phyloP scores from a whole-genome alignment of 2,113 vertebrate species.

The Prinia subflava region DNA sequence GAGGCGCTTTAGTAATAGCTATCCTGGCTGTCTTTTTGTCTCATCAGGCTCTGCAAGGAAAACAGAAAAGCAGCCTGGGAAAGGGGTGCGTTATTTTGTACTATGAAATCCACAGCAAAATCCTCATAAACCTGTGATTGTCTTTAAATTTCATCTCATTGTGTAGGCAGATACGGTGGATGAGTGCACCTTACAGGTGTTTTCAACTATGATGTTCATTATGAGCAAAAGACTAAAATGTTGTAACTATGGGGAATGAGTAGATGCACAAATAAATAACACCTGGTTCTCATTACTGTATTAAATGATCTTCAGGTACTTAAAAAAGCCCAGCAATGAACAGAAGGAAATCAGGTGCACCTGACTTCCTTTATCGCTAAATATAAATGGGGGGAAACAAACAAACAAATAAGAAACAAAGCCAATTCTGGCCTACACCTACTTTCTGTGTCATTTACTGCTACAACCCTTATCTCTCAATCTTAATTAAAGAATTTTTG shows the following conservation, averaged over 20 bases:
- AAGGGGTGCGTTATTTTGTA: neutral
- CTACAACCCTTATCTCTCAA: neutral
- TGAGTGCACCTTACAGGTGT: neutral
- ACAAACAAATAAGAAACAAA: neutral
- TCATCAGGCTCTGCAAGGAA: neutral
- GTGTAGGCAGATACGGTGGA: neutral
- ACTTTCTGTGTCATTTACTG: neutral
- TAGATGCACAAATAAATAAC: neutral
- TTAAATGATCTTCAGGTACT: neutral
- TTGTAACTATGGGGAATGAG: neutral
- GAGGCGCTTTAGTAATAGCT: neutral
- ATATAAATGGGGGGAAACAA: neutral
- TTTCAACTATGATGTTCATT: neutral
- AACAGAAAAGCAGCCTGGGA: neutral
- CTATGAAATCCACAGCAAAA: neutral
- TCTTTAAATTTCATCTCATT: neutral
- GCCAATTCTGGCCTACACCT: neutral
- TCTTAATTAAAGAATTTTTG: neutral
- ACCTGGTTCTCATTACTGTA: neutral
- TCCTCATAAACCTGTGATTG: neutral
- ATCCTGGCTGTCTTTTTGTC: neutral
- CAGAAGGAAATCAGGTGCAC: neutral
- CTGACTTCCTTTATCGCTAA: neutral
- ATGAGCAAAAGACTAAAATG: neutral
- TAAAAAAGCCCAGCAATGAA: neutral